Base-by-base conservation (phyloP, 2,113 vertebrate genomes). In the Phasianus colchicus region DNA sequence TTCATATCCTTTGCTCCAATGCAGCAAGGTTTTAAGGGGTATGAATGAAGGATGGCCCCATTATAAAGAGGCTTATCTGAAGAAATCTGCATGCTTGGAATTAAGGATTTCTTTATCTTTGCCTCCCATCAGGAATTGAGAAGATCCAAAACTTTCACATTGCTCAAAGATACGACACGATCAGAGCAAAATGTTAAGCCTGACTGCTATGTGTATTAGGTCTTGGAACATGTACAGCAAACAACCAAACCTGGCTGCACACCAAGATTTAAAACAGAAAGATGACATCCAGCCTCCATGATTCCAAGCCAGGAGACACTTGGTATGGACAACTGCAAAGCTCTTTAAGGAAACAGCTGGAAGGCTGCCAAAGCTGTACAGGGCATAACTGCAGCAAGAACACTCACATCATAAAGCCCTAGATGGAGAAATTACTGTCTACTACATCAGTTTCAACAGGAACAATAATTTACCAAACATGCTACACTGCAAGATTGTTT, bases 221-320 rank as follows among this genome's bases (percentile, higher is more conserved):
- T 93, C 90, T 83, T 55, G 25, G 52, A 94, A 88, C 61, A 81
- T 1, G 15, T 10, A 75, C 38, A 91, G 61, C 93, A 93, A 95
- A 92, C 86, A 95, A 93, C 76, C 61, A 92, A 83, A 92, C 65
- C 93, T 96, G 96, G 95, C 95, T 88, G 83, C 66, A 78, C 86
- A 92, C 57, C 93, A 96, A 83, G 86, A 77, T 75, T 90, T 95
- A 96, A 96, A 96, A 96, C 61, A 86, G 83, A 90, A 93, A 92
- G 86, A 83, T 95, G 95, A 96, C 86, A 93, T 78, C 88, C 73
- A 92, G 76, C 64, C 86, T 88, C 86, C 57, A 64, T 42, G 75
- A 93, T 69, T 92, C 43, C 55, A 90, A 52, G 70, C 65, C 88
- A 92, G 61, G 57, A 86, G 92, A 81, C 57, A 40, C 32, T 81